phyloP scores from a whole-genome alignment of 2,888 invertebrate species.

The Pyralis farinalis region DNA sequence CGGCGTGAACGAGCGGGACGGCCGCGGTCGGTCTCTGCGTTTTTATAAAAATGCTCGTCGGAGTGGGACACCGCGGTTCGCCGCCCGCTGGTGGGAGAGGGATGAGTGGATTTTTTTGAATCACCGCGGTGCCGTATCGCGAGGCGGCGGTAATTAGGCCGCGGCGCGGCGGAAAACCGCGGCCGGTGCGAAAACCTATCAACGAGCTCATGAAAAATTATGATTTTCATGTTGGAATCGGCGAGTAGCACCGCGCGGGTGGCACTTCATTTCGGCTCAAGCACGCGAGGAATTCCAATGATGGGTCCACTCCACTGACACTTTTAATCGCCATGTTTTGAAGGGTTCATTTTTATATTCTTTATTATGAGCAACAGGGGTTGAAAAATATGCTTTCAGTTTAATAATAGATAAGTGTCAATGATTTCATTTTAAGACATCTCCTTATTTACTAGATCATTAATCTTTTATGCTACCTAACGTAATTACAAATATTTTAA shows the following conservation, averaged over 20 bases:
- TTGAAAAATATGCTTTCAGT: too few species aligned
- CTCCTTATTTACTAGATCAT: too few species aligned
- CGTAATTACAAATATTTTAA: too few species aligned
- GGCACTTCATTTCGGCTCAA: conserved; percentile 58
- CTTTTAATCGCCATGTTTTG: conserved; percentile 31
- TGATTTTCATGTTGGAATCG: conserved; percentile 70
- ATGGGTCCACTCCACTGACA: conserved; percentile 36
- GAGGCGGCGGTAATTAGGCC: conserved; percentile 76
- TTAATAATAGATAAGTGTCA: too few species aligned
- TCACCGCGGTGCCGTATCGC: conserved; percentile 77
- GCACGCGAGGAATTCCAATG: conserved; percentile 53
- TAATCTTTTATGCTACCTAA: too few species aligned
- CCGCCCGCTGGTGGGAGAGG: conserved; percentile 51
- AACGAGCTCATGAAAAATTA: conserved; percentile 80
- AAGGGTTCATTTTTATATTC: conserved; percentile 20
- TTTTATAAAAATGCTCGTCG: conserved; percentile 77
- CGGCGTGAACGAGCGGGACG: conserved; percentile 75
- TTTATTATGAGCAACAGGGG: conserved; percentile 7
- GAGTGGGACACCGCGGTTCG: conserved; percentile 57
- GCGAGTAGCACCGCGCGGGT: conserved; percentile 37
- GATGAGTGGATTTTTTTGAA: conserved; percentile 78
- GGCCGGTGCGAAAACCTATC: conserved; percentile 77
- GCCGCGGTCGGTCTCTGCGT: conserved; percentile 75
- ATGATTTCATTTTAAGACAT: too few species aligned
- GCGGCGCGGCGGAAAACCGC: conserved; percentile 80